A percentile compares a stretch with the other conserved stretches of the same genome.
Evolutionary conservation across 2,113 vertebrate species (phyloP).

Genomic region (Tupaia tana): DNA sequence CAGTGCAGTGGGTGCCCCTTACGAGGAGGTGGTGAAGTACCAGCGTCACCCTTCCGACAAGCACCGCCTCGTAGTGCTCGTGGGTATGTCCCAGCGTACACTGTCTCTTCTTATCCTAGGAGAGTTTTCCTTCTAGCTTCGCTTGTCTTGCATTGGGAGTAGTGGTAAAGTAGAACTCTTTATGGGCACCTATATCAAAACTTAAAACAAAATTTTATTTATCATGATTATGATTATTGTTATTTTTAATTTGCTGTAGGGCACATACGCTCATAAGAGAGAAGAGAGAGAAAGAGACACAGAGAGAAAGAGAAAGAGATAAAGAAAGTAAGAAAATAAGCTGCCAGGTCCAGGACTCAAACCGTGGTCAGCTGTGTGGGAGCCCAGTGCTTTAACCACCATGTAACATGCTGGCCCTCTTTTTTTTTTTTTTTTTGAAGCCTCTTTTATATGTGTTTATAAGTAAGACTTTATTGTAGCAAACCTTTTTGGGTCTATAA

Average conservation of each 20-base stretch:
- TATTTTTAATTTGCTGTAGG: no score
- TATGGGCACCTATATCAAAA: background rate
- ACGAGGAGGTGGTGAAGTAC: constrained; percentile 95
- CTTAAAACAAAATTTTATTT: no score
- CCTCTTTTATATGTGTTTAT: background rate
- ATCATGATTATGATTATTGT: no score
- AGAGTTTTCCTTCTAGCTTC: background rate
- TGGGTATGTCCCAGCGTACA: constrained; percentile 87
- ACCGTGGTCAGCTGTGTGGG: no score
- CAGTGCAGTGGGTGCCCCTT: constrained; percentile 84
- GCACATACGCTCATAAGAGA: no score
- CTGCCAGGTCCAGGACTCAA: no score
- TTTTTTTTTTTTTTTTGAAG: background rate
- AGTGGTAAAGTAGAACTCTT: background rate
- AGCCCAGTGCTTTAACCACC: no score
- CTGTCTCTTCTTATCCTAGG: background rate
- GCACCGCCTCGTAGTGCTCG: constrained; percentile 91
- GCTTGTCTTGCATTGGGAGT: background rate
- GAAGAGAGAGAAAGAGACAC: no score
- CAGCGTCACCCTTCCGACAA: constrained; percentile 89
- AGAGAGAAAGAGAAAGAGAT: no score
- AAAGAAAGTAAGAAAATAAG: no score
- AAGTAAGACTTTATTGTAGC: background rate
- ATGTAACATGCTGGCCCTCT: no score
- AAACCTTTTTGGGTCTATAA: background rate